phyloP scores from a whole-genome alignment of 2,888 invertebrate species.

The Macrosiphum euphorbiae region DNA sequence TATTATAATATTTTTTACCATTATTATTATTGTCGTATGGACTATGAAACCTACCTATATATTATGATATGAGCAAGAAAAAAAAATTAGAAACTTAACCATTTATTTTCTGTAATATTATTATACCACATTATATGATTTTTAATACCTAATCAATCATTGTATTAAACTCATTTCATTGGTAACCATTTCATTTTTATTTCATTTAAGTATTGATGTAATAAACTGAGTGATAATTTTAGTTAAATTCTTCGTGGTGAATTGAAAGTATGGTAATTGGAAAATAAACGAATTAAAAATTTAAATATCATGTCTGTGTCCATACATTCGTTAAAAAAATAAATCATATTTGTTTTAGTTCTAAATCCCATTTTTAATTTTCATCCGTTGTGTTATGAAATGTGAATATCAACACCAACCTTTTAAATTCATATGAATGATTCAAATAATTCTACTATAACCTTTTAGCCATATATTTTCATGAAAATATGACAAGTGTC shows the following conservation, averaged over 20 bases:
- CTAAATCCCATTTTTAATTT: constrained; percentile 35
- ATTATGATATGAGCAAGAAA: no score
- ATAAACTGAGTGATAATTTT: not conserved
- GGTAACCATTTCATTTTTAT: not conserved
- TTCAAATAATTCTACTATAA: constrained; percentile 6
- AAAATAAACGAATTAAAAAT: not conserved
- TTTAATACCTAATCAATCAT: not conserved
- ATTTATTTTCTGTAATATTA: not conserved
- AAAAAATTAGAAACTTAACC: not conserved
- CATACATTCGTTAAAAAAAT: not conserved
- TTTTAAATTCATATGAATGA: constrained; percentile 21
- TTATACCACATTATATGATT: not conserved
- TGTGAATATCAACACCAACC: constrained; percentile 28
- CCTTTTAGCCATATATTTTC: constrained; percentile 7
- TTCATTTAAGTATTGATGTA: not conserved
- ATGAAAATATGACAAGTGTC: constrained; percentile 23
- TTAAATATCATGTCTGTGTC: not conserved
- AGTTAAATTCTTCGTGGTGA: not conserved
- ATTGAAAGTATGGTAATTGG: not conserved
- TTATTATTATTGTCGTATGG: no score
- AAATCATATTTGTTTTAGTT: constrained; percentile 23
- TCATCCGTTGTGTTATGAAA: not conserved
- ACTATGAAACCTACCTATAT: no score
- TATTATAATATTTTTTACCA: no score
- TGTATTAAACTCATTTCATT: not conserved